Conservation (phyloP, 2,888 invertebrate genomes). For the Cantharis rufa region DNA sequence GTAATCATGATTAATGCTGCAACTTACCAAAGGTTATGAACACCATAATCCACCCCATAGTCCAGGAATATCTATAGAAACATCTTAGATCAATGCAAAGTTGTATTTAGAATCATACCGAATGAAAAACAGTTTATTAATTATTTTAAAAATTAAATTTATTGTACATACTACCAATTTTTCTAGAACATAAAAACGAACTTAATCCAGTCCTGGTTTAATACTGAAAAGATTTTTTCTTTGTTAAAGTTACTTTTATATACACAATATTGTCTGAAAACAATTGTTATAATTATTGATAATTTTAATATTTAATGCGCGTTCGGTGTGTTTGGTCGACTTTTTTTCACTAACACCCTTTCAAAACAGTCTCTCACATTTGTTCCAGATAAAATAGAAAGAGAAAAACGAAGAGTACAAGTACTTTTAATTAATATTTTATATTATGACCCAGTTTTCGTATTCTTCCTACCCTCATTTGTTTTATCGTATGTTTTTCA, state of each 20-base stretch:
- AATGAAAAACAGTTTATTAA: no score
- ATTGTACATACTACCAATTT: no score
- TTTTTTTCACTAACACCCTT: background rate
- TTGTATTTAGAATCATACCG: no score
- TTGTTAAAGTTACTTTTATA: background rate
- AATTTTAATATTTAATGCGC: background rate
- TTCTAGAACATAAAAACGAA: no score
- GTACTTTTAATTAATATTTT: constrained; percentile 28
- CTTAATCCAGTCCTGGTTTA: background rate
- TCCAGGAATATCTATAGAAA: no score
- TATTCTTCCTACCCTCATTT: constrained; percentile 16
- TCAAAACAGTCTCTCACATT: background rate
- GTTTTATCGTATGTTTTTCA: constrained; percentile 27
- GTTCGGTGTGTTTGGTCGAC: background rate
- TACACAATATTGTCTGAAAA: background rate
- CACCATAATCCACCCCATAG: no score
- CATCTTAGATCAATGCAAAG: no score
- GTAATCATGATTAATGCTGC: no score
- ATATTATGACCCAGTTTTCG: constrained; percentile 19
- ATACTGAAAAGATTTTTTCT: background rate
- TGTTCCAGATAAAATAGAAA: background rate
- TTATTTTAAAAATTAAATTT: no score
- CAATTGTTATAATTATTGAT: background rate
- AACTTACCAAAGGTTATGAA: no score
- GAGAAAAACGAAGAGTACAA: constrained; percentile 1